Percentiles rank a stretch among this genome's conserved stretches.
Evolutionary conservation across 2,113 vertebrate genomes (phyloP).

Genomic region (Sphaerodactylus townsendi): DNA sequence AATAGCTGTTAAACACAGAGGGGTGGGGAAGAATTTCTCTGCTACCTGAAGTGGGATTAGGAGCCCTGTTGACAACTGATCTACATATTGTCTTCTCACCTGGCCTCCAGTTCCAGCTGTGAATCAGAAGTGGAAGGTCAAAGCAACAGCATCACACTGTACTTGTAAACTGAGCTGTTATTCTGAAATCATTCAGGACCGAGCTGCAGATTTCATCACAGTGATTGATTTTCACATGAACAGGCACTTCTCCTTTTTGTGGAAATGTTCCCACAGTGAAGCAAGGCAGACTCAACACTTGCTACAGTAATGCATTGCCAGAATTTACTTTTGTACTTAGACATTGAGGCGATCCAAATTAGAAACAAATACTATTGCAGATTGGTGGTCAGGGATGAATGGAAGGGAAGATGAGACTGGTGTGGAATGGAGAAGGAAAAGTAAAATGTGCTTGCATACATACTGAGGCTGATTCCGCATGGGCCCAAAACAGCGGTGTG

Average conservation of each 20-base stretch:
- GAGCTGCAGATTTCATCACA: constrained; percentile 52
- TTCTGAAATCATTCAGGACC: constrained; percentile 54
- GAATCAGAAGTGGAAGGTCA: constrained; percentile 56
- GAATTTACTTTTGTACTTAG: background rate
- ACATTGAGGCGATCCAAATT: no score
- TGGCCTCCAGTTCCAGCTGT: constrained; percentile 38
- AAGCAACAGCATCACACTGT: constrained; percentile 22
- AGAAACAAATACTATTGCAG: no score
- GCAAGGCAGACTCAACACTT: constrained; percentile 34
- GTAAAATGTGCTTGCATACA: no score
- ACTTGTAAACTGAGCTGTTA: constrained; percentile 48
- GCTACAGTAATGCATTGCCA: constrained; percentile 24
- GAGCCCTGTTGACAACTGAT: constrained; percentile 27
- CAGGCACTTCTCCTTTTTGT: constrained; percentile 43
- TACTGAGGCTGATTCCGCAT: no score
- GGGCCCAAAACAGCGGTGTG: no score
- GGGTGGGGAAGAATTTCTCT: background rate
- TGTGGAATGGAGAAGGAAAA: no score
- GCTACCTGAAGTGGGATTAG: constrained; percentile 14
- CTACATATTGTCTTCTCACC: constrained; percentile 43
- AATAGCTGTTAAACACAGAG: constrained; percentile 22
- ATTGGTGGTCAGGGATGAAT: no score
- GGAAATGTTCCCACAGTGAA: constrained; percentile 42
- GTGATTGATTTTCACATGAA: constrained; percentile 71
- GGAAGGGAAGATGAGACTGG: no score